Base-by-base conservation (phyloP, 2,888 invertebrate genomes). In the Tortricodes alternella region DNA sequence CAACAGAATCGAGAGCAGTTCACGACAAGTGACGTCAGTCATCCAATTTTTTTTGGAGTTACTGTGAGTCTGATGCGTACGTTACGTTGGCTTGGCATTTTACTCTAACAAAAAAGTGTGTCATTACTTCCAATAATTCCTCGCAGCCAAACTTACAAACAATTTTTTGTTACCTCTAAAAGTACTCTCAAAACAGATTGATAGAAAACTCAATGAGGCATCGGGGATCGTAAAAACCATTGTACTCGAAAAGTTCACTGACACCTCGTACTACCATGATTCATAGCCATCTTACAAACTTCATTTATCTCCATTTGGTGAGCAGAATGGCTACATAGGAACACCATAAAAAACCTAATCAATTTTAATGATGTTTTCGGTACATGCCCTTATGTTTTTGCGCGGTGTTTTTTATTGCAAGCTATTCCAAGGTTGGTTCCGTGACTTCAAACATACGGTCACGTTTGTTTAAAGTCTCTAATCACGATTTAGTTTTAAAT, bases 351-450 rank as follows among this genome's bases (percentile, higher is more conserved):
- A 80, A 84, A 79, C 61, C 67, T 80, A 78, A 80, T 82, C 77
- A 78, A 80, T 80, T 71, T 71, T 70, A 73, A 78, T 76, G 72
- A 76, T 72, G 77, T 74, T 78, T 78, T 74, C 71, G 76, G 68
- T 70, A 70, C 73, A 66, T 74, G 73, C 80, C 76, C 76, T 77
- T 75, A 73, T 61, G 59, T 83, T 84, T 84, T 80, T 82, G 76
- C 75, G 58, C 62, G 35, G 55, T 57, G 69, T 77, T 82, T 75
- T 75, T 72, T 50, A 50, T 29, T 59, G 51, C 43, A 53, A 46
- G 53, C 21, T 18, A 59, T 61, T 71, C 66, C 67, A 72, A 75
- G 71, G 70, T 66, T 75, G 58, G 64, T 68, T 67, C 71, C 68
- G 66, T 68, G 70, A 70, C 65, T 66, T 61, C 58, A 59, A 60